These are phyloP conservation scores for Anguilla megastoma DNA, from an alignment of 2,797 vertebrate species.

Conservation along the genomic window DNA sequence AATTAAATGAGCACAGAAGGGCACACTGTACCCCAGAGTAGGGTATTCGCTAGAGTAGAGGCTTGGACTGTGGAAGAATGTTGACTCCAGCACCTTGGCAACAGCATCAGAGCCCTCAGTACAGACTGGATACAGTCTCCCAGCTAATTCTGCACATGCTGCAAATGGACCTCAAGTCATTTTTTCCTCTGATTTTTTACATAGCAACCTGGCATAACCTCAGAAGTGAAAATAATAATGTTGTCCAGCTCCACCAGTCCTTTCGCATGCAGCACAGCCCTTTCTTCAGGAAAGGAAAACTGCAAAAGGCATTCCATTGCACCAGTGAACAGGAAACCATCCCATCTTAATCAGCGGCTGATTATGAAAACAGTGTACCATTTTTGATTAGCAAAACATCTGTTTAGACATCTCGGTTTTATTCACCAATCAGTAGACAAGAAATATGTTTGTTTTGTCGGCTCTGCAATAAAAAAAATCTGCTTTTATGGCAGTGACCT, in stretches of 20 bases:
- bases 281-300: background rate
- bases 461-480: background rate
- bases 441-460: background rate
- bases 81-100: slow-evolving; percentile 14
- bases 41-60: background rate
- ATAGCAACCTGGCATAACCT: slow-evolving; percentile 14
- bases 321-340: background rate
- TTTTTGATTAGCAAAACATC: background rate
- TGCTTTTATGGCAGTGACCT: background rate
- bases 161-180: slow-evolving; percentile 24
- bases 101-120: slow-evolving; percentile 14
- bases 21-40: background rate
- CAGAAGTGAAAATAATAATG: slow-evolving; percentile 8
- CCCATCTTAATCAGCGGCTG: background rate
- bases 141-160: background rate
- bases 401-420: background rate
- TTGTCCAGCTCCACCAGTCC: background rate
- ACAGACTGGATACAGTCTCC: background rate
- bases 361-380: background rate
- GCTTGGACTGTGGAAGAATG: background rate
- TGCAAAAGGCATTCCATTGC: background rate
- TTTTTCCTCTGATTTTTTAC: background rate
- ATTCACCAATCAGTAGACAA: background rate
- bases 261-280: background rate
- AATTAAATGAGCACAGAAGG: background rate